These are phyloP conservation scores for Notarius lentiginosus DNA, from an alignment of 2,113 vertebrate species.

Conservation along the genomic window DNA sequence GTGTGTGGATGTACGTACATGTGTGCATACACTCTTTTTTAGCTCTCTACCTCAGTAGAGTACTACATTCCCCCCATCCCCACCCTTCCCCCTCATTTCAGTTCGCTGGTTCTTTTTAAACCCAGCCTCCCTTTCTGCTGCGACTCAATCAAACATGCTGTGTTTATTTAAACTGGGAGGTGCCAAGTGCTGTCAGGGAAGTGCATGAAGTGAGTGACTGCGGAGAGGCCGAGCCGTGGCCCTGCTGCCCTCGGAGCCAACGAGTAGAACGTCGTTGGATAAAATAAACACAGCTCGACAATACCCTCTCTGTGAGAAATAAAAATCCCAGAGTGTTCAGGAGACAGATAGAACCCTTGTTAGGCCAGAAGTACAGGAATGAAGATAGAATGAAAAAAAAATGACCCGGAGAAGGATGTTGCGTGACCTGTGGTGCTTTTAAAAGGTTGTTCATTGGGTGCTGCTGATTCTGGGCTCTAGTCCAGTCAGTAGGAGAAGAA, in stretches of 20 bases:
- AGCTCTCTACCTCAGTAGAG: background rate
- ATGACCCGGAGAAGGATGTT: background rate
- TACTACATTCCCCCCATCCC: background rate
- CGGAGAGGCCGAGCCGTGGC: slow-evolving; percentile 5
- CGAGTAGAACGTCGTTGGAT: slow-evolving; percentile 12
- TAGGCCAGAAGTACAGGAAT: slow-evolving; percentile 3
- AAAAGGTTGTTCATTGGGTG: background rate
- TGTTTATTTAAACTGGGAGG: slow-evolving; percentile 49
- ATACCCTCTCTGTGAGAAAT: slow-evolving; percentile 36
- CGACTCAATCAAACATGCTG: slow-evolving; percentile 31
- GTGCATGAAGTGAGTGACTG: slow-evolving; percentile 16
- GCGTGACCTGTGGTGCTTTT: background rate
- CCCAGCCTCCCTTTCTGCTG: background rate
- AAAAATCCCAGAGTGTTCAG: slow-evolving; percentile 8
- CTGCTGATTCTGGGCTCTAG: slow-evolving; percentile 23
- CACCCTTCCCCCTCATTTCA: background rate
- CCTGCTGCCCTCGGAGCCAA: slow-evolving; percentile 19
- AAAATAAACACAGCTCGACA: slow-evolving; percentile 50
- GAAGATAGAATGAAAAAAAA: background rate
- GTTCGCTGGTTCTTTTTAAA: slow-evolving; percentile 4
- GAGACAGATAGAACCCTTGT: slow-evolving; percentile 33
- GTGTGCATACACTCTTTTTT: background rate
- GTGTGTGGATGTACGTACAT: background rate
- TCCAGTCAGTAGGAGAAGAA: slow-evolving; percentile 24
- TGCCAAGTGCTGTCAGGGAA: slow-evolving; percentile 51